phyloP scores from a whole-genome alignment of 2,888 invertebrate species.

The Lasius platythorax region DNA sequence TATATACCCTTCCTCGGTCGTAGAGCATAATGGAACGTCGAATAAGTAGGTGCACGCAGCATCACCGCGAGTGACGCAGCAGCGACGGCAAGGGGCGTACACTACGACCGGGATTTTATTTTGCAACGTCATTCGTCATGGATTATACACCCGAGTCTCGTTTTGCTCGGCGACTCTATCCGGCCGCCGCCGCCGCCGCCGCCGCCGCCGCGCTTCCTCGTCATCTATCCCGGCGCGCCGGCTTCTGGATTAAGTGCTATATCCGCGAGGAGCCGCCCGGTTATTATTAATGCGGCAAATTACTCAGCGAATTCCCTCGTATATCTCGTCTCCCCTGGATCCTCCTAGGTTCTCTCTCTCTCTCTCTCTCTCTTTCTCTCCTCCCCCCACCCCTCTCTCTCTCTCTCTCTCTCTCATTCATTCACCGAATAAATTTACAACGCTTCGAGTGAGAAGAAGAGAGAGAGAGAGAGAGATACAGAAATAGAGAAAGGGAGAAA shows the following conservation, averaged over 20 bases:
- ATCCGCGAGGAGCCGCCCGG: constrained; percentile 65
- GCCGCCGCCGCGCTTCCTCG: constrained; percentile 40
- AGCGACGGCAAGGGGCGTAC: constrained; percentile 18
- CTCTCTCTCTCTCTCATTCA: constrained; percentile 23
- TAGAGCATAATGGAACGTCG: constrained; percentile 77
- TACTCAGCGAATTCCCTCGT: constrained; percentile 79
- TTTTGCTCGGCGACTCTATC: constrained; percentile 40
- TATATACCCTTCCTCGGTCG: constrained; percentile 71
- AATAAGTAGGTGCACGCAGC: constrained; percentile 77
- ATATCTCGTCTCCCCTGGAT: constrained; percentile 38
- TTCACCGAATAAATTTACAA: constrained; percentile 64
- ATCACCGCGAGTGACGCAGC: constrained; percentile 17
- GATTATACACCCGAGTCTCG: constrained; percentile 72
- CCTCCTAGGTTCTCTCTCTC: constrained; percentile 15
- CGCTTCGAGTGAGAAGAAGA: constrained; percentile 27
- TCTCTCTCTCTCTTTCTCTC: too few species aligned
- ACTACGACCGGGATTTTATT: constrained; percentile 74
- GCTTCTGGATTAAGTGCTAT: constrained; percentile 70
- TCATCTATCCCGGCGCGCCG: constrained; percentile 60
- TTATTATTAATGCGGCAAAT: constrained; percentile 82
- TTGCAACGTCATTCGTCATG: constrained; percentile 79
- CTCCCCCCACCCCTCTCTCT: not conserved
- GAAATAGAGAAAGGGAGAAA: not conserved
- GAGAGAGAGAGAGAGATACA: not conserved
- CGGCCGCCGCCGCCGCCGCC: not conserved